Percentiles rank a stretch among this genome's conserved stretches.
These are phyloP conservation scores for Salarias fasciatus DNA, from an alignment of 2,797 vertebrate genomes.

Conservation along the genomic window DNA sequence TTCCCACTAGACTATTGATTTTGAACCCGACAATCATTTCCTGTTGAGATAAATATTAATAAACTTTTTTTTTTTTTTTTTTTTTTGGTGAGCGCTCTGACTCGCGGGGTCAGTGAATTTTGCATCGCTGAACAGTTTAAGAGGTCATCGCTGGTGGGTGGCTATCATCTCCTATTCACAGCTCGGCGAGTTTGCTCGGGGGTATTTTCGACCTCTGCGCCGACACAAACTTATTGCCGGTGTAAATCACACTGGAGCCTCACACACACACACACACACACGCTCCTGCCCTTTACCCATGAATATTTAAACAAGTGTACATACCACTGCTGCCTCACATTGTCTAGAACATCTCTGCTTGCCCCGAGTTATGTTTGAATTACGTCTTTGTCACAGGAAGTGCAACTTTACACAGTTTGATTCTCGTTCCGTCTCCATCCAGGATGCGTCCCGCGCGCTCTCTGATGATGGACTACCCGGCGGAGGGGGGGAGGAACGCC, in stretches of 20 bases:
- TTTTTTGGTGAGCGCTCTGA: conserved; percentile 15
- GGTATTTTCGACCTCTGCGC: conserved; percentile 61
- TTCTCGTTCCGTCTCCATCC: background rate
- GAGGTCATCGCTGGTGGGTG: conserved; percentile 59
- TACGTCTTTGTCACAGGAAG: conserved; percentile 30
- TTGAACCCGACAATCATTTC: conserved; percentile 11
- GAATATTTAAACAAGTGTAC: conserved; percentile 73
- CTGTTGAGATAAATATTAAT: conserved; percentile 24
- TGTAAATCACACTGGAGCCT: conserved; percentile 68
- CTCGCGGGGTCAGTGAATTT: conserved; percentile 36
- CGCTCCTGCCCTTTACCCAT: conserved; percentile 49
- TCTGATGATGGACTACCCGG: no score
- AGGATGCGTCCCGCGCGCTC: no score
- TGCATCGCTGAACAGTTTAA: conserved; percentile 43
- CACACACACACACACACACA: conserved; percentile 25
- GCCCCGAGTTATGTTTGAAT: conserved; percentile 48
- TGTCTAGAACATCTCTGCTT: conserved; percentile 35
- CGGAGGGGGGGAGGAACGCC: no score
- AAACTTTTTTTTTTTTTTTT: conserved; percentile 18
- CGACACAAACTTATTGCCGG: conserved; percentile 73
- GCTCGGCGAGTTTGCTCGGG: conserved; percentile 52
- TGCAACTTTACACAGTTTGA: conserved; percentile 21
- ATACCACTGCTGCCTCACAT: conserved; percentile 26
- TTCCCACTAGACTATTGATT: conserved; percentile 28
- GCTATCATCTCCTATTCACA: conserved; percentile 53